Percentiles rank a stretch among this genome's conserved stretches.
Conservation (phyloP, 2,113 vertebrate species). For the Hystrix cristata region DNA sequence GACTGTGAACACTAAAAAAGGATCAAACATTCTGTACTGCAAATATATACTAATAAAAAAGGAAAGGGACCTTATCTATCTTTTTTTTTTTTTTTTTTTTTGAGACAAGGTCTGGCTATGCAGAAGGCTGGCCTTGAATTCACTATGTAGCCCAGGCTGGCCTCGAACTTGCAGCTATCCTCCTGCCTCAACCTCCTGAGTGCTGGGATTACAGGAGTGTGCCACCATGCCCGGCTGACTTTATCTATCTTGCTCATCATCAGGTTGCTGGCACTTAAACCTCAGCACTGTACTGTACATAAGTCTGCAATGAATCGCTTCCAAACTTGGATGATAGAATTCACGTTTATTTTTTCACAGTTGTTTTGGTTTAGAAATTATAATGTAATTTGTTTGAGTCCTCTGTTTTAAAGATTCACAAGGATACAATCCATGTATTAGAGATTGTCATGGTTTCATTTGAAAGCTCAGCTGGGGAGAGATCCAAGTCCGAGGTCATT, state of each 20-base stretch:
- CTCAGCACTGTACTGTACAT: not conserved
- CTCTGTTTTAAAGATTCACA: not conserved
- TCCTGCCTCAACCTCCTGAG: no score
- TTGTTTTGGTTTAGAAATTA: not conserved
- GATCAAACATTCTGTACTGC: not conserved
- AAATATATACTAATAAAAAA: not conserved
- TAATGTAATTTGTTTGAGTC: not conserved
- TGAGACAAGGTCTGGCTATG: no score
- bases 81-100: no score
- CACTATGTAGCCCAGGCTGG: no score
- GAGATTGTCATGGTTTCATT: not conserved
- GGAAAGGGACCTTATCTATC: no score
- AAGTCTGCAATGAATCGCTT: not conserved
- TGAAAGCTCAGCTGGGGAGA: slow-evolving; percentile 20
- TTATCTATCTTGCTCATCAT: not conserved
- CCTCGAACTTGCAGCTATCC: no score
- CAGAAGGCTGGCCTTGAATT: no score
- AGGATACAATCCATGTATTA: not conserved
- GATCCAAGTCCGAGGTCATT: not conserved
- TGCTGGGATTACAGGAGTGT: no score
- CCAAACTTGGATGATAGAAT: not conserved
- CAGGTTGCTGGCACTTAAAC: not conserved
- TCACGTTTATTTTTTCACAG: not conserved
- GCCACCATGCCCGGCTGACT: no score
- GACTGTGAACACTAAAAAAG: not conserved